phyloP scores from a whole-genome alignment of 2,888 invertebrate genomes.

The Netelia fuscicornis region DNA sequence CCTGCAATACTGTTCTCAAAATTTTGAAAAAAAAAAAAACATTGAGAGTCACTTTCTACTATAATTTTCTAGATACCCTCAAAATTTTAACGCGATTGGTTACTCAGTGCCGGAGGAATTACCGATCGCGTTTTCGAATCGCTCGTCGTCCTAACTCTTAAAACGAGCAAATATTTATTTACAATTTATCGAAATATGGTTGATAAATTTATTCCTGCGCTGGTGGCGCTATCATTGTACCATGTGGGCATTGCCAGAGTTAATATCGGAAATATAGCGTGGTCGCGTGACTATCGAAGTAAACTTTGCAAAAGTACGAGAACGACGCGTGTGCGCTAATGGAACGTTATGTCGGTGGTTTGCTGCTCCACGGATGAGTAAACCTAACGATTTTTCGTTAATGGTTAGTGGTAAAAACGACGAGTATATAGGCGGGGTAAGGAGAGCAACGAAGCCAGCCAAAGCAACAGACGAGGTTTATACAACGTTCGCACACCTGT shows the following conservation, averaged over 20 bases:
- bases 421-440: conserved; percentile 65
- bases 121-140: no score
- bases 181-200: no score
- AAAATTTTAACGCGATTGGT: no score
- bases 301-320: conserved; percentile 63
- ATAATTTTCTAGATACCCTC: no score
- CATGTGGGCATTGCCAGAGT: not conserved
- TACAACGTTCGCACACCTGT: conserved; percentile 12
- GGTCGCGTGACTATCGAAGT: conserved; percentile 73
- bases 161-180: no score
- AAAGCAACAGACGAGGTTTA: not conserved
- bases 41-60: no score
- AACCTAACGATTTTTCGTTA: conserved; percentile 67
- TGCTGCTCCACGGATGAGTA: conserved; percentile 4
- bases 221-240: not conserved
- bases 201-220: no score
- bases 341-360: conserved; percentile 64
- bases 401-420: conserved; percentile 55
- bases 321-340: conserved; percentile 55
- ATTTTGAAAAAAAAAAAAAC: no score
- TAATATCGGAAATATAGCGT: not conserved
- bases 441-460: not conserved
- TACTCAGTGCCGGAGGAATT: no score
- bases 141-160: no score
- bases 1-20: no score